Base-by-base conservation (phyloP, 2,797 vertebrate species). In the Myiotriccus ornatus region DNA sequence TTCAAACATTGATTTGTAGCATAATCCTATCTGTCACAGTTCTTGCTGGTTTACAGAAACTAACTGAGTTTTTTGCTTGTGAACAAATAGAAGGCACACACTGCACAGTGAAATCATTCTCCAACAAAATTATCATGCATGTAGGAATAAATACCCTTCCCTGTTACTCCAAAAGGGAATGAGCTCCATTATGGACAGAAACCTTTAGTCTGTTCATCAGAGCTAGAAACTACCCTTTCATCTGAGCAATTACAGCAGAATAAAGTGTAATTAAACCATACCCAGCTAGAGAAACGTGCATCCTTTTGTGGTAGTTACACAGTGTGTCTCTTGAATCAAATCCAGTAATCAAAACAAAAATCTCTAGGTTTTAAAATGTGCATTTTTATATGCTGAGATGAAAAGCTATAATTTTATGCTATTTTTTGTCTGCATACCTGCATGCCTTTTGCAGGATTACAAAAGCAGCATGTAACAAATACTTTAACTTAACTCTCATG, bases 1-100 rank as follows among this genome's bases (percentile, higher is more conserved):
- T 96, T 94, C 78, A 96, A 93, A 89, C 59, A 46, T 59, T 12
- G 6, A 43, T 92, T 55, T 25, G 6, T 84, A 96, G 69, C 90
- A 43, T 62, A 89, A 74, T 81, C 77, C 80, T 1, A 1, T 94
- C 81, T 87, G 52, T 95, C 85, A 76, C 43, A 84, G 76, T 64
- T 92, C 59, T 91, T 82, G 35, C 20, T 89, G 47, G 27, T 84
- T 84, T 94, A 60, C 50, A 81, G 67, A 79, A 90, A 80, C 49
- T 65, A 75, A 75, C 43, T 70, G 30, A 53, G 49, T 82, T 90
- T 95, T 89, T 75, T 83, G 34, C 32, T 30, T 69, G n/a, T 28
- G 75, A 77, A 23, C 39, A 82, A 85, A 89, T 37, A 73, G 60
- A 93, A 71, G 47, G 43, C 69, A 53, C 65, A 69, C 14, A 21